These are phyloP conservation scores for Champsocephalus gunnari DNA, from an alignment of 2,797 vertebrate species.

Conservation along the genomic window DNA sequence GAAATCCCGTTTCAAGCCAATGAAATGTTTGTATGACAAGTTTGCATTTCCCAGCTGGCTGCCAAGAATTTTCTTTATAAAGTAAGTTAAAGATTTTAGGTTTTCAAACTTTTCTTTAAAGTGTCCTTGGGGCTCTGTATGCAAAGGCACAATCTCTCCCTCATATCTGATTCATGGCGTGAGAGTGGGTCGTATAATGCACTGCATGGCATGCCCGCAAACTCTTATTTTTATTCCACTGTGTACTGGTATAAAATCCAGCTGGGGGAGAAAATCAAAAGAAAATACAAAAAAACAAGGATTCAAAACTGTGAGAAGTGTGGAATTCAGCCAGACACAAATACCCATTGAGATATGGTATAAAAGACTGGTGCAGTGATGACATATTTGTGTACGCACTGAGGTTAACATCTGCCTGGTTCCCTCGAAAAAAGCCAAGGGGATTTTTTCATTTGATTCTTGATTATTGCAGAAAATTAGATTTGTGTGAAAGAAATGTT, in stretches of 20 bases:
- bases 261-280: slow-evolving; percentile 27
- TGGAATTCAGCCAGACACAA: background rate
- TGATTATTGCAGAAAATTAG: too few relatives aligned
- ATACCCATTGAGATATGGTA: background rate
- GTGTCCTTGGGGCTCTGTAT: slow-evolving; percentile 29
- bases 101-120: slow-evolving; percentile 16
- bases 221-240: slow-evolving; percentile 20
- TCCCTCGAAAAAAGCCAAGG: too few relatives aligned
- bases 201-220: slow-evolving; percentile 9
- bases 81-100: slow-evolving; percentile 5
- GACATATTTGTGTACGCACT: too few relatives aligned
- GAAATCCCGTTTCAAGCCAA: slow-evolving; percentile 21
- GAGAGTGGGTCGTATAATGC: slow-evolving; percentile 36
- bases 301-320: background rate
- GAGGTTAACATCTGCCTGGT: too few relatives aligned
- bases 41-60: background rate
- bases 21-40: background rate
- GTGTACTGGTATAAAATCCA: slow-evolving; percentile 16
- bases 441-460: too few relatives aligned
- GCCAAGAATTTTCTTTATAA: slow-evolving; percentile 13
- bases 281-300: slow-evolving; percentile 1
- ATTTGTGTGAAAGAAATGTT: too few relatives aligned
- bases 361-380: too few relatives aligned
- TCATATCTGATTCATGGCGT: slow-evolving; percentile 41
- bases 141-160: slow-evolving; percentile 9